Percentiles rank a stretch among this genome's conserved stretches.
Evolutionary conservation across 2,888 invertebrate genomes (phyloP).

Genomic region (Chelonus formosanus): DNA sequence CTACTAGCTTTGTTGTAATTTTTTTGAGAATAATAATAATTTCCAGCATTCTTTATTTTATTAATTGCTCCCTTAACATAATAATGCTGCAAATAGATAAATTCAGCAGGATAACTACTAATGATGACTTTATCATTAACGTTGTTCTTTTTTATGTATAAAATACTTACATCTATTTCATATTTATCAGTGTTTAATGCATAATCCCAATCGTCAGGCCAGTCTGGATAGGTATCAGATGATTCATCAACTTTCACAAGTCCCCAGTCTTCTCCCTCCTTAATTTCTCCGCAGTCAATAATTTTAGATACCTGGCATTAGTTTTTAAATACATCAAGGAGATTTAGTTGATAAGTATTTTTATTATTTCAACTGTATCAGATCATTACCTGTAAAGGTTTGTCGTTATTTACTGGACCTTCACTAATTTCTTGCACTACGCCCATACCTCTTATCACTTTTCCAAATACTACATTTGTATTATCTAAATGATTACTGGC

Average conservation of each 20-base stretch:
- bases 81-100: conserved; percentile 62
- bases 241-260: conserved; percentile 76
- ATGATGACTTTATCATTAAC: no score
- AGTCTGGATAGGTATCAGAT: conserved; percentile 77
- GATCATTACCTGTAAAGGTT: conserved; percentile 69
- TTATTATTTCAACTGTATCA: not conserved
- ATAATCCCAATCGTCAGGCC: conserved; percentile 77
- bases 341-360: not conserved
- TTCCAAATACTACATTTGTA: conserved; percentile 84
- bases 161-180: conserved; percentile 37
- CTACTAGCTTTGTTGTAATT: conserved; percentile 73
- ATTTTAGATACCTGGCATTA: conserved; percentile 50
- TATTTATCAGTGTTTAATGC: conserved; percentile 31
- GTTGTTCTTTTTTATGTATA: conserved; percentile 22
- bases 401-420: conserved; percentile 69
- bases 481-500: conserved; percentile 81
- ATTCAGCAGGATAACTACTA: not conserved
- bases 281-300: conserved; percentile 77
- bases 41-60: conserved; percentile 77
- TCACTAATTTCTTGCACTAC: conserved; percentile 77
- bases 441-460: conserved; percentile 79
- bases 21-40: conserved; percentile 71
- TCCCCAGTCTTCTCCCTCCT: conserved; percentile 71
- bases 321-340: conserved; percentile 3
- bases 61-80: conserved; percentile 68